Base-by-base conservation (phyloP, 1,140 invertebrate species). In the Asbolus verrucosus region DNA sequence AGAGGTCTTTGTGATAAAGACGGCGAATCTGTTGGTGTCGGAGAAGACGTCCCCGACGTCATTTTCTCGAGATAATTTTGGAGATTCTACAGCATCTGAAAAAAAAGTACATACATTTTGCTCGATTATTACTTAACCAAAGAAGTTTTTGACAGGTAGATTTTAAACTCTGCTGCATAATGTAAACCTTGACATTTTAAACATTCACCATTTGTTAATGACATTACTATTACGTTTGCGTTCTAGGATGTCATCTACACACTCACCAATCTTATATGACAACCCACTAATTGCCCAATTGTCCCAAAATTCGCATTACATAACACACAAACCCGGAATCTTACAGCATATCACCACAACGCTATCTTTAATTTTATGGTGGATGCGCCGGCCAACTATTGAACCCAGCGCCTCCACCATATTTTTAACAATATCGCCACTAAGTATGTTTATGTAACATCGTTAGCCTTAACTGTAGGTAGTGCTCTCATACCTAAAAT, bases 11-110 rank as follows among this genome's bases (percentile, higher is more conserved):
- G 76, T 31, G 71, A 71, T 69, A 79, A 69, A 15, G 76, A 72
- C 65, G 79, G 77, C 50, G 79, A 79, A 67, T 77, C 77, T 43
- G 77, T 77, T 43, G 76, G 77, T 30, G 76, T 75, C 19, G 78
- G 76, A 31, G 77, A 75, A 27, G 73, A 73, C 15, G 77, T 78
- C 60, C 77, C 77, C 30, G 77, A 78, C 62, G 79, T 80, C 77
- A 79, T 79, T 69, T 67, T 62, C 24, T 21, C 46, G 54, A 14
- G 63, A 33, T 9, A 16, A 59, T 65, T 59, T 60, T 67, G 15
- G 13, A 31, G 18, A 13, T n/a, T n/a, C 11, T 36, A 50, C 18
- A 50, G 43, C 6, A 24, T 19, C 43, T 50, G 18, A n/a, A 50
- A n/a, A n/a, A n/a, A 50, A 50, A n/a, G n/a, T 36, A 36, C 2